Conservation (phyloP, 64 coral and sea anemone genomes). For the Actinia equina region DNA sequence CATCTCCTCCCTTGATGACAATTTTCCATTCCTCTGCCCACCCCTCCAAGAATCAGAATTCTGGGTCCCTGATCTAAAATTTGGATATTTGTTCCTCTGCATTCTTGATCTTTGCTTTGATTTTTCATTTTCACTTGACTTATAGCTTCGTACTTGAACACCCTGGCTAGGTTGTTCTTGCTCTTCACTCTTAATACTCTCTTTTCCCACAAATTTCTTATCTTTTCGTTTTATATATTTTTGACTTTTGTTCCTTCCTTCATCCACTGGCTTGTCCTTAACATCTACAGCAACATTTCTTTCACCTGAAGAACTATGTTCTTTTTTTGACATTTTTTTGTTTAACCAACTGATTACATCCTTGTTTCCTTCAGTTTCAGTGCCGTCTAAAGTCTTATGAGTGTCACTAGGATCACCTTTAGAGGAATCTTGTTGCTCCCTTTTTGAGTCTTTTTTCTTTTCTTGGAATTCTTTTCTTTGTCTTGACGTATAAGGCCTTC, state of each 20-base stretch:
- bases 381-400: neutral
- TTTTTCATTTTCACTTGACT: neutral
- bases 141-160: neutral
- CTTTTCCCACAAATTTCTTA: neutral
- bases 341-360: slow-evolving; percentile 17
- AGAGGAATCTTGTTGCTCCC: neutral
- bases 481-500: neutral
- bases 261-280: neutral
- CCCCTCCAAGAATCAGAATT: neutral
- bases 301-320: neutral
- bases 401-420: neutral
- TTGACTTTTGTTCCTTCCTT: neutral
- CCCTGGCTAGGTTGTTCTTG: neutral
- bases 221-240: neutral
- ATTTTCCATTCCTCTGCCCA: neutral
- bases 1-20: neutral
- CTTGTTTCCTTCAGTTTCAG: neutral
- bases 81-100: neutral
- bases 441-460: neutral
- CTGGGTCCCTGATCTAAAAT: neutral
- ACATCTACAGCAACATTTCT: neutral
- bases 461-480: neutral
- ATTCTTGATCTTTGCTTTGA: neutral
- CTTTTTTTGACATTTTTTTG: slow-evolving; percentile 16
- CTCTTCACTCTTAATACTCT: neutral